Evolutionary conservation across 1,140 invertebrate species (phyloP), one percentile per base, ranked within the genome.

Genomic region (Solenopsis fugax): DNA sequence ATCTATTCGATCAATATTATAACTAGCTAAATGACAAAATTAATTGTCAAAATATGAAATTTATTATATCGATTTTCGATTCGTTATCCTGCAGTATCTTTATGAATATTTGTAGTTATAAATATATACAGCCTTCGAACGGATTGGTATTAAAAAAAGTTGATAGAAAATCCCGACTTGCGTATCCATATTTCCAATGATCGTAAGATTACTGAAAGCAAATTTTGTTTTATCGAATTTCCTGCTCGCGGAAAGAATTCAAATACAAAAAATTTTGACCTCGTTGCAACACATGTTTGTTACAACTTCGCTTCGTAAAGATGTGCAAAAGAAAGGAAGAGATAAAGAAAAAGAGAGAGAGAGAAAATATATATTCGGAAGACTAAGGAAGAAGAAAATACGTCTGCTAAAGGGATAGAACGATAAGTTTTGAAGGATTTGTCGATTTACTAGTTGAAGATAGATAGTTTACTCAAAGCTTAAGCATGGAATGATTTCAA

Each of bases 391-490:
- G 41, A 78, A 60, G 13, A 24, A 48, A 80, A 78, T 12, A 37
- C 7, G 52, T 34, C 16, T 34, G 13, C 48, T 50, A 62, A 56
- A 80, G 60, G 21, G 18, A 75, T 72, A 77, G 77, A 81, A 73
- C 56, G 56, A 67, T 69, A 64, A 90, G 85, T 89, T 85, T 50
- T 92, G 67, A 72, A 86, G 71, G 62, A 87, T 81, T 87, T 65
- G 64, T 91, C 89, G 85, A 91, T 91, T 91, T 87, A 87, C 69
- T 89, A 73, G 80, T 87, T 85, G 75, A 89, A 91, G 90, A 89
- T 91, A 89, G 87, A 91, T 91, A 91, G 85, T 91, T 89, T 91
- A 87, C 73, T 85, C 84, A 60, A 89, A 91, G 77, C 87, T 78
- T 78, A 81, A 90, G 65, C 67, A 90, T 87, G 78, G 85, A 91